These are phyloP conservation scores for Melanocharis versteri DNA, from an alignment of 2,113 vertebrate species.

Conservation along the genomic window DNA sequence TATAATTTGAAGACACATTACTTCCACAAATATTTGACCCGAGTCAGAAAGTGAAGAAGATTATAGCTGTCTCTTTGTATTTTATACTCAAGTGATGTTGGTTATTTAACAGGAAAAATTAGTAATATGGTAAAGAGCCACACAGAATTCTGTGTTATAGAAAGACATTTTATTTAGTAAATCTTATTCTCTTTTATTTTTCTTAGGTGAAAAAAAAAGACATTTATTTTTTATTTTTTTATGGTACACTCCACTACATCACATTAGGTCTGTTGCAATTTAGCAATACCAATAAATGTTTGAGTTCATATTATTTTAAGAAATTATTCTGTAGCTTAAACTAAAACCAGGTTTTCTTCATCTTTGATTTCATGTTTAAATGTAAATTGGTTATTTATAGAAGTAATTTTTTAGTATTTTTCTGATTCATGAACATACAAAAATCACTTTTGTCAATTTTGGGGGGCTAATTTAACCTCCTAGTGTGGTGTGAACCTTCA, in stretches of 20 bases:
- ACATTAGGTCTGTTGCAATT: not conserved
- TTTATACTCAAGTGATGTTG: not conserved
- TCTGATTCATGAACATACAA: not conserved
- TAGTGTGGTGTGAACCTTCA: not conserved
- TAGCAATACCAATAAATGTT: not conserved
- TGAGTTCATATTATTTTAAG: not conserved
- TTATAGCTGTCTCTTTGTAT: not conserved
- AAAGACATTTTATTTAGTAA: not conserved
- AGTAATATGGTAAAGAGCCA: not conserved
- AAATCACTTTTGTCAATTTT: not conserved
- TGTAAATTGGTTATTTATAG: not conserved
- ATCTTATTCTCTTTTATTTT: not conserved
- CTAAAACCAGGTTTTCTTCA: not conserved
- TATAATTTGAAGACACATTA: not conserved
- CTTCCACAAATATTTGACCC: not conserved
- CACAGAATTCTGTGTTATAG: not conserved
- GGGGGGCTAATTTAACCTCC: not conserved
- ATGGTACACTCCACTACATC: not conserved
- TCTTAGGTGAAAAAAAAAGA: not conserved
- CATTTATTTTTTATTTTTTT: not conserved
- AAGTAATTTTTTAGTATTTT: not conserved
- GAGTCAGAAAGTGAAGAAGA: not conserved
- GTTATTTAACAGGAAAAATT: not conserved
- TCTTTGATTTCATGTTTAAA: not conserved
- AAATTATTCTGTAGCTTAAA: not conserved